Evolutionary conservation across 92 coral and sea anemone species (phyloP).

Genomic region (Heteractis magnifica): DNA sequence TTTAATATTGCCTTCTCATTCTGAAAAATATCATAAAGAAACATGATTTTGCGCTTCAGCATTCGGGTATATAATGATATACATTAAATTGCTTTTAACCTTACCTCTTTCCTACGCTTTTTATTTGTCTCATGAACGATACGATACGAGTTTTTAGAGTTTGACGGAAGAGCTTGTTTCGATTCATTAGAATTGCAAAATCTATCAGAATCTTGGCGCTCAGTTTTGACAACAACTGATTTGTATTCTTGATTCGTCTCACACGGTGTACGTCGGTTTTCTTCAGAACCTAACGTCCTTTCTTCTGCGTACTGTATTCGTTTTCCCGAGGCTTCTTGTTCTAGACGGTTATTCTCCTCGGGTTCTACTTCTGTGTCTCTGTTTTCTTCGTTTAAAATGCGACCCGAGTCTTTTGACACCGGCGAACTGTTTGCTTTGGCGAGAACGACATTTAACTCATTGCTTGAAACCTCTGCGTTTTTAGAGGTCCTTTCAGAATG

Average conservation of each 20-base stretch:
- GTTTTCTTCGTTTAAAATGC: not conserved
- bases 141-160: constrained; percentile 20
- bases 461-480: not conserved
- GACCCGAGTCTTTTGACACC: constrained; percentile 15
- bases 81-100: not conserved
- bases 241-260: constrained; percentile 29
- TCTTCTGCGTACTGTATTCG: not conserved
- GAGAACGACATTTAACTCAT: not conserved
- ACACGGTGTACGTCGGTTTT: not conserved
- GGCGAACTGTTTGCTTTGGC: constrained; percentile 21
- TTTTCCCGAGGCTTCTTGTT: not conserved
- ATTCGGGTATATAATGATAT: too few species aligned
- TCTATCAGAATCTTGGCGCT: constrained; percentile 36
- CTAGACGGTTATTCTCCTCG: not conserved
- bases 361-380: not conserved
- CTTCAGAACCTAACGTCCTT: not conserved
- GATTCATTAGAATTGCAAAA: constrained; percentile 45
- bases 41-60: too few species aligned
- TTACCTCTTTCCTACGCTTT: constrained; percentile 28
- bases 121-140: not conserved
- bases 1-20: not conserved
- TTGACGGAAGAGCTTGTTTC: constrained; percentile 13
- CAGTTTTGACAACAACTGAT: constrained; percentile 49
- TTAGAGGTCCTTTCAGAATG: not conserved
- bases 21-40: not conserved